A percentile compares a stretch with the other conserved stretches of the same genome.
Conservation (phyloP, 2,113 vertebrate species). For the Ammodramus savannarum region DNA sequence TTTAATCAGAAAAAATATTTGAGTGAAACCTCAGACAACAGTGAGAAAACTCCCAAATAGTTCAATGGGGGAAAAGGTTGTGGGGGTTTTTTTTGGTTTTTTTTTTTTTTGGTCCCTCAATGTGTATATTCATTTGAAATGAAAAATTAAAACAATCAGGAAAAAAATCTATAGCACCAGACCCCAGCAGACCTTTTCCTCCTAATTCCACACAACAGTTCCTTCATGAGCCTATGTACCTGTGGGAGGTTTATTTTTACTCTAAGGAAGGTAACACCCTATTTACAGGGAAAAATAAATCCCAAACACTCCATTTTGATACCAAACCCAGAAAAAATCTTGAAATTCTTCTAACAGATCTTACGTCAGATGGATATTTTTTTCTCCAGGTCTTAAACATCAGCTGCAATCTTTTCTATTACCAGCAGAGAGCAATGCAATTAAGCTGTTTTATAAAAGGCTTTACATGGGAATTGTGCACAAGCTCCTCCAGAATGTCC, state of each 20-base stretch:
- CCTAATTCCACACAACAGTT: neutral
- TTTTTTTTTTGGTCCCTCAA: neutral
- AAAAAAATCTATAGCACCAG: neutral
- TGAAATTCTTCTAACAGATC: neutral
- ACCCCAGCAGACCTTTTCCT: neutral
- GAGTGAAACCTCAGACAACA: neutral
- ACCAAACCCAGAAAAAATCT: neutral
- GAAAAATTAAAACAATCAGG: neutral
- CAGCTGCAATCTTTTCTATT: neutral
- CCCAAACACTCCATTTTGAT: neutral
- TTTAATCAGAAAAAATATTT: neutral
- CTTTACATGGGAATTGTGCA: neutral
- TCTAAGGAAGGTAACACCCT: neutral
- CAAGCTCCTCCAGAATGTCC: neutral
- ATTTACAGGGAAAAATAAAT: neutral
- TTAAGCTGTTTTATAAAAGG: neutral
- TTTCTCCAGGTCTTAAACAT: neutral
- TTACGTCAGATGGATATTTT: fast-evolving
- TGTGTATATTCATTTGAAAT: fast-evolving
- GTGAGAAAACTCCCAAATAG: neutral
- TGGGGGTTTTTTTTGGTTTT: neutral
- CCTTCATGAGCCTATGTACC: neutral
- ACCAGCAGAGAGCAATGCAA: slow-evolving; percentile 57
- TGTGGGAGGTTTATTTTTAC: neutral
- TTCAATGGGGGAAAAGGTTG: neutral